Conservation (phyloP, 2,888 invertebrate species). For the Biston betularia region DNA sequence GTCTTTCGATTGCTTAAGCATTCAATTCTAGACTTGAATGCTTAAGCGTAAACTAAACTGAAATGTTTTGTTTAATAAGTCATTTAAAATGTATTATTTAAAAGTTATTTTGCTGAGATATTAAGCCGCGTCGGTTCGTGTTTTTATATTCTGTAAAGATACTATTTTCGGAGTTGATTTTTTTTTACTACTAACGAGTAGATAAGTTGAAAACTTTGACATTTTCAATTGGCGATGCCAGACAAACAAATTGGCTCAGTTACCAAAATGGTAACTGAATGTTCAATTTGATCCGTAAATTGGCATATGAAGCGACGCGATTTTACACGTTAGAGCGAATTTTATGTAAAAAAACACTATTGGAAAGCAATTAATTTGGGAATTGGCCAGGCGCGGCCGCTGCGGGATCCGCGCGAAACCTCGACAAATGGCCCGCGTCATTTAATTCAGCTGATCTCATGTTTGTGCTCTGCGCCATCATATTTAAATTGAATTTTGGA, state of each 20-base stretch:
- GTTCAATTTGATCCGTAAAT: conserved; percentile 41
- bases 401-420: conserved; percentile 60
- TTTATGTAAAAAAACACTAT: conserved; percentile 70
- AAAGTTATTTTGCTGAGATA: no score
- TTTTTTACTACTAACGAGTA: background rate
- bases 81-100: no score
- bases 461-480: conserved; percentile 79
- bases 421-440: conserved; percentile 79
- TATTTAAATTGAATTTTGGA: conserved; percentile 84
- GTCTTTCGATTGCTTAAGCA: background rate
- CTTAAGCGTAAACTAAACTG: background rate
- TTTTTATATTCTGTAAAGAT: no score
- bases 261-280: conserved; percentile 25
- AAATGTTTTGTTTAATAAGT: background rate
- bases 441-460: conserved; percentile 83
- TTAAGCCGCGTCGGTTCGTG: no score
- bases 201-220: background rate
- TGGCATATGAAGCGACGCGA: conserved; percentile 38
- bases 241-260: conserved; percentile 20
- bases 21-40: background rate
- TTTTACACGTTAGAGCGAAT: conserved; percentile 54
- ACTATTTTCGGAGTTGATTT: no score
- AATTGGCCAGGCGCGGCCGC: conserved; percentile 61
- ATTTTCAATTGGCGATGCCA: conserved; percentile 18
- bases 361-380: conserved; percentile 81